Evolutionary conservation across 2,888 invertebrate genomes (phyloP).

Genomic region (Lepidocyrtinus sp.): DNA sequence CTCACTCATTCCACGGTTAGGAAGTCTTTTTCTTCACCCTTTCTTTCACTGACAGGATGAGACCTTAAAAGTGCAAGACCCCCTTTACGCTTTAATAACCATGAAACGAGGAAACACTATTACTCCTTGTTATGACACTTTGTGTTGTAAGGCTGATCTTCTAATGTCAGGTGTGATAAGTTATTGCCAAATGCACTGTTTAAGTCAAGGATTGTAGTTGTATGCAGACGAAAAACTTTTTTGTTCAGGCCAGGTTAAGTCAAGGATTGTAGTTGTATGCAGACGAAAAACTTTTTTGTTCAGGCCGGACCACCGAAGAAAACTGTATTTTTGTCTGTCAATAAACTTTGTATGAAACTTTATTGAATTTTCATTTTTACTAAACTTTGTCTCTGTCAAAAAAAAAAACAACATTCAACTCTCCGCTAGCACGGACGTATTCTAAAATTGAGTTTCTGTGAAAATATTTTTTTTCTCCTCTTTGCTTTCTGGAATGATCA

Average conservation of each 20-base stretch:
- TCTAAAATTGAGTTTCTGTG: too few species aligned
- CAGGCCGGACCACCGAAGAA: too few species aligned
- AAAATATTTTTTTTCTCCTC: too few species aligned
- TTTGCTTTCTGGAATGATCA: too few species aligned
- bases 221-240: not conserved
- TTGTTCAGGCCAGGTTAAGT: not conserved
- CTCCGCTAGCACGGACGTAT: too few species aligned
- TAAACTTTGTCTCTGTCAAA: too few species aligned
- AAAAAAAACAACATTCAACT: too few species aligned
- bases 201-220: not conserved
- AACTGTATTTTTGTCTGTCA: too few species aligned
- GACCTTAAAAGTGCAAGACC: slow-evolving; percentile 12
- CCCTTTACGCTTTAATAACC: slow-evolving; percentile 16
- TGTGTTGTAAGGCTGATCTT: not conserved
- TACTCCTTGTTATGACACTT: slow-evolving; percentile 1
- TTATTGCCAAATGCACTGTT: not conserved
- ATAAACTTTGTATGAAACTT: too few species aligned
- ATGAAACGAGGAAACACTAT: not conserved
- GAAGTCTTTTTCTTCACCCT: not conserved
- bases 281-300: not conserved
- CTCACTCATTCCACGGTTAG: not conserved
- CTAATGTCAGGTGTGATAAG: slow-evolving; percentile 5
- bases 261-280: not conserved
- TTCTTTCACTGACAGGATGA: slow-evolving; percentile 8
- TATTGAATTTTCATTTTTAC: too few species aligned